Percentiles rank a stretch among this genome's conserved stretches.
These are phyloP conservation scores for Hymenopus coronatus DNA, from an alignment of 2,888 invertebrate genomes.

Conservation along the genomic window DNA sequence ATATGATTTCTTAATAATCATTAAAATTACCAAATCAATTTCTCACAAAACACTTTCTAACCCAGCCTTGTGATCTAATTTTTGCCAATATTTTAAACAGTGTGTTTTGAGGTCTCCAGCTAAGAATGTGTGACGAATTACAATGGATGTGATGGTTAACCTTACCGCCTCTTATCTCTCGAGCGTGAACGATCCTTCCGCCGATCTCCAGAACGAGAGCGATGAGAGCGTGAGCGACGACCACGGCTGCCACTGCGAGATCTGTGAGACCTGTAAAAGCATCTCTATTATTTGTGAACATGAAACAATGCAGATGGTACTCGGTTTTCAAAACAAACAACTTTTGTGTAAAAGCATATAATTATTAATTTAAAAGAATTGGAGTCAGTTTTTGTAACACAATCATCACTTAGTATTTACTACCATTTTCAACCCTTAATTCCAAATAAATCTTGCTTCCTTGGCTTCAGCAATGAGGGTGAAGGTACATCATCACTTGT, in stretches of 20 bases:
- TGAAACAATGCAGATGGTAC: too few species aligned
- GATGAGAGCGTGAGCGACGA: conserved; percentile 37
- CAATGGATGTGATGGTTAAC: conserved; percentile 18
- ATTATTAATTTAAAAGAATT: too few species aligned
- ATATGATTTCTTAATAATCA: not conserved
- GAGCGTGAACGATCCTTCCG: conserved; percentile 30
- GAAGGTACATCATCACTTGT: too few species aligned
- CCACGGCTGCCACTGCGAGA: conserved; percentile 39
- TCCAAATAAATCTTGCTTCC: too few species aligned
- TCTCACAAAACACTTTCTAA: not conserved
- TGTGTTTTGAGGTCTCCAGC: not conserved
- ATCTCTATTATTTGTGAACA: not conserved
- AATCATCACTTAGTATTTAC: too few species aligned
- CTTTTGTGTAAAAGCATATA: too few species aligned
- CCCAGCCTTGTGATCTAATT: not conserved
- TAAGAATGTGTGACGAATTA: not conserved
- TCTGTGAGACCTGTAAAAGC: conserved; percentile 35
- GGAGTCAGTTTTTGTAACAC: too few species aligned
- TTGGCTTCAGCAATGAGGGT: too few species aligned
- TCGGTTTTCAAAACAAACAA: too few species aligned
- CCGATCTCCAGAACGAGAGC: conserved; percentile 40
- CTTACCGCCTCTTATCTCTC: conserved; percentile 23
- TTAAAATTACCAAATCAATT: not conserved
- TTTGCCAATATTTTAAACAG: not conserved
- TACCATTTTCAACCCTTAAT: too few species aligned